phyloP scores from a whole-genome alignment of 2,797 vertebrate genomes.

The Megaceryle alcyon region DNA sequence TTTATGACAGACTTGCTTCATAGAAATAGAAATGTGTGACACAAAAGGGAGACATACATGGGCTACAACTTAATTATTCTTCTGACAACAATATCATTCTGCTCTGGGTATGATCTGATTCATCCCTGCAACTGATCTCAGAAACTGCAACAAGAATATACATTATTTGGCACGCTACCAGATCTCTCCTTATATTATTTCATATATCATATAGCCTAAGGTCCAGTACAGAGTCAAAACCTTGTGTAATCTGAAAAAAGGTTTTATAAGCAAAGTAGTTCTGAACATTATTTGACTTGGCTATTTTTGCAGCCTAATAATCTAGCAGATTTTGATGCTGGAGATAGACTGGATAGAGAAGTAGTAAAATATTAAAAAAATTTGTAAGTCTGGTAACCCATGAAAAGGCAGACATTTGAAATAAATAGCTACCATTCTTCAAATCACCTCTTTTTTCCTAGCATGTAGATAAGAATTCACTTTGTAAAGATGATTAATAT shows the following conservation, averaged over 20 bases:
- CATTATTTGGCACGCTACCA: neutral
- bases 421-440: neutral
- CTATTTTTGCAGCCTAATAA: neutral
- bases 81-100: neutral
- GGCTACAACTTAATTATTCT: neutral
- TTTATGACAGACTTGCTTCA: neutral
- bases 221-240: neutral
- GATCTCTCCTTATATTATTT: neutral
- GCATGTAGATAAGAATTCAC: neutral
- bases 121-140: neutral
- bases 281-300: neutral
- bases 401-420: neutral
- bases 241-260: neutral
- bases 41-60: neutral
- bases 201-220: neutral
- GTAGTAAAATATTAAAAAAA: neutral
- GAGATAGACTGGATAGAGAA: neutral
- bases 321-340: neutral
- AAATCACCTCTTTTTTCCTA: neutral
- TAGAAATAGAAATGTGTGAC: neutral
- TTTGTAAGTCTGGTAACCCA: neutral
- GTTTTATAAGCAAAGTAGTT: neutral
- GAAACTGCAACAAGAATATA: neutral
- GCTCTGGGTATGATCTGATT: neutral
- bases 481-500: neutral